Conservation (phyloP, 1,140 invertebrate species). For the Euborellia annulipes region DNA sequence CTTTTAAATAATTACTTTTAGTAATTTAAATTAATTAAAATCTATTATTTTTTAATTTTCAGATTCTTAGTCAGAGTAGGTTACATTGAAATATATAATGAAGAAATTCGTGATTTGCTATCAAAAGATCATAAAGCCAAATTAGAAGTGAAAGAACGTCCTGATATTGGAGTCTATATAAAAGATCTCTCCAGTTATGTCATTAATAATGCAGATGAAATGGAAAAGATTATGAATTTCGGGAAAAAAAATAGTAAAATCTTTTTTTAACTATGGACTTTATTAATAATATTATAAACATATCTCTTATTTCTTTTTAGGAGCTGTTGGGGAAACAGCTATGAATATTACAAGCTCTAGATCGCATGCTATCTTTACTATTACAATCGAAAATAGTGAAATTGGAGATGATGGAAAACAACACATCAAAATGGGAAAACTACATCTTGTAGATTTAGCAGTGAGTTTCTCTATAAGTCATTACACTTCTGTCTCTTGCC, state of each 20-base stretch:
- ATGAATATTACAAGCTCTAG: slow-evolving; percentile 77
- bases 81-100: slow-evolving; percentile 69
- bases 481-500: too few relatives aligned
- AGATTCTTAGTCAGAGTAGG: slow-evolving; percentile 63
- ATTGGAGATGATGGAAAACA: slow-evolving; percentile 40
- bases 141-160: slow-evolving; percentile 55
- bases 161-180: slow-evolving; percentile 67
- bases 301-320: slow-evolving; percentile 21
- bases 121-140: slow-evolving; percentile 37
- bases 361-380: slow-evolving; percentile 79
- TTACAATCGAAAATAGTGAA: slow-evolving; percentile 67
- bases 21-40: slow-evolving; percentile 4
- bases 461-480: too few relatives aligned
- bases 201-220: slow-evolving; percentile 68
- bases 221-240: slow-evolving; percentile 59
- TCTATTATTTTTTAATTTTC: slow-evolving; percentile 15
- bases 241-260: slow-evolving; percentile 62
- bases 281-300: slow-evolving; percentile 1
- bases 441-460: slow-evolving; percentile 73
- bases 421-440: slow-evolving; percentile 56
- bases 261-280: background rate
- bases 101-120: slow-evolving; percentile 62
- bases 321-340: slow-evolving; percentile 58
- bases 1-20: slow-evolving; percentile 8
- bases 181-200: slow-evolving; percentile 61